Base-by-base conservation (phyloP, 2,888 invertebrate species). In the Lithodes maja region DNA sequence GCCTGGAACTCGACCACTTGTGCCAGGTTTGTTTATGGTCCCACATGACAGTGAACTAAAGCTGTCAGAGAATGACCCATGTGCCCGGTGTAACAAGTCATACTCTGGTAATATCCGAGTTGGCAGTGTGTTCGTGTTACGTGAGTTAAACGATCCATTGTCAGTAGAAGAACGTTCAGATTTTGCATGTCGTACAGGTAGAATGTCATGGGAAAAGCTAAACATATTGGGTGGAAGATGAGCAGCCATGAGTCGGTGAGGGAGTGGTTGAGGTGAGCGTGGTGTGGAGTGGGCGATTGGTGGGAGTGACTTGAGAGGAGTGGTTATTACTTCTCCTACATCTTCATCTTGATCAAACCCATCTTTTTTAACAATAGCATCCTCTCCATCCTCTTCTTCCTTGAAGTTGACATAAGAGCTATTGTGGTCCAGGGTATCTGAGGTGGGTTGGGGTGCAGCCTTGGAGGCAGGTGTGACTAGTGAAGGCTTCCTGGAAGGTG, bases 71-170 rank as follows among this genome's bases (percentile, higher is more conserved):
- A 85, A 85, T 3, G 89, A 90, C 1, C 86, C 90, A 15, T 90
- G 91, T 33, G 90, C 87, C n/a, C 85, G 53, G 33, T 80, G 86
- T 9, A 85, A 77, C 68, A 79, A 33, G 50, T 88, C 87, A 49
- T 87, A 87, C 74, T 91, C 91, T 1, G 83, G 86, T 1, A 53
- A 83, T 7, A 83, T 33, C 84, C 74, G 86, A 3, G 87, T 81
- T 7, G 87, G 86, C 2, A 91, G 86, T 2, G 91, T 91, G 82
- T 91, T 91, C 0, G 91, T 91, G 81, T 91, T 91, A 1, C 91
- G 74, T 9, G 91, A 91, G 69, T 91, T 91, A 33, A 90, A 90
- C 2, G 91, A 91, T 2, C 90, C 90, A 74, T 90, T 90, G 68
- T 90, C 90, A 3, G 88, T 89, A 53, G 91, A 90, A 0, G 90